These are phyloP conservation scores for Loripinus fragilis DNA, from an alignment of 2,888 invertebrate genomes.

Conservation along the genomic window DNA sequence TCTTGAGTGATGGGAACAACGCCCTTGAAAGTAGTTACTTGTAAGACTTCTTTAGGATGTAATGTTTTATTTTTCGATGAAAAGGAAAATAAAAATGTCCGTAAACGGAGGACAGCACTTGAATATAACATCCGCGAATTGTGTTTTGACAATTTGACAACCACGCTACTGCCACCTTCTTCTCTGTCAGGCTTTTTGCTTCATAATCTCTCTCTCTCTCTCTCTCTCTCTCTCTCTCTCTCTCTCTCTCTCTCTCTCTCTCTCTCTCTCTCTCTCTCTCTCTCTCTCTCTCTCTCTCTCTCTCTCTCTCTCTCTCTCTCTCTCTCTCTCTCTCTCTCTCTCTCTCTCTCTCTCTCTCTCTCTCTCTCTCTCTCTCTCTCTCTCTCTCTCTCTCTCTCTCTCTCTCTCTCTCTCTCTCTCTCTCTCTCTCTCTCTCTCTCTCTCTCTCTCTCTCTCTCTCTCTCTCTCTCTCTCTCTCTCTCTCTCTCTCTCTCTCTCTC, in stretches of 20 bases:
- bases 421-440: constrained; percentile 9
- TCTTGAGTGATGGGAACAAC: too few species aligned
- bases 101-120: background rate
- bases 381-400: constrained; percentile 13
- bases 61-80: background rate
- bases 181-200: too few species aligned
- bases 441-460: background rate
- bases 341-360: background rate
- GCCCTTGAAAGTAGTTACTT: too few species aligned
- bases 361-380: constrained; percentile 10
- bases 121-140: too few species aligned
- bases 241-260: background rate
- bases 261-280: background rate
- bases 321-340: background rate
- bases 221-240: too few species aligned
- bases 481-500: background rate
- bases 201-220: too few species aligned
- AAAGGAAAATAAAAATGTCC: background rate
- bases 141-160: too few species aligned
- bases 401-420: constrained; percentile 13
- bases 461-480: background rate
- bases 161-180: too few species aligned
- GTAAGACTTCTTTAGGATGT: constrained; percentile 4
- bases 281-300: background rate
- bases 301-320: background rate